Evolutionary conservation across 2,888 invertebrate genomes (phyloP).

Genomic region (Odontocolon sp.): DNA sequence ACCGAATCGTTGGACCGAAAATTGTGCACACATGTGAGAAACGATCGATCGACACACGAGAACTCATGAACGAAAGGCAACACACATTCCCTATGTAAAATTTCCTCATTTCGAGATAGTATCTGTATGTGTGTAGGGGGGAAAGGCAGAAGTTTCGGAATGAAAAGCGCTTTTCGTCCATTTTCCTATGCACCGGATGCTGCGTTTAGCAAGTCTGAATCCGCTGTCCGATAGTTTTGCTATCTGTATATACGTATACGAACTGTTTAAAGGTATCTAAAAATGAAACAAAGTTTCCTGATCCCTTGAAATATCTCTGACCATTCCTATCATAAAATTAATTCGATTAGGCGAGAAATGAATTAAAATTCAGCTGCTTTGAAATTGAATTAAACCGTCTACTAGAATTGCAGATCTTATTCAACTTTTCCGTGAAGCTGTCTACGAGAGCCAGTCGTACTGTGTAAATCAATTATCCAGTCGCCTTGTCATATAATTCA

Average conservation of each 20-base stretch:
- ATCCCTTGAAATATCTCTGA: neutral
- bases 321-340: neutral
- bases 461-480: conserved; percentile 35
- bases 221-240: conserved; percentile 2
- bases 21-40: conserved; percentile 41
- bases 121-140: neutral
- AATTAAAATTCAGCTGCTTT: conserved; percentile 26
- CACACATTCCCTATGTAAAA: conserved; percentile 34
- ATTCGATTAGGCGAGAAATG: conserved; percentile 24
- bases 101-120: conserved; percentile 42
- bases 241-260: conserved; percentile 1
- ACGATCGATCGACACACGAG: conserved; percentile 14
- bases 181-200: conserved; percentile 36
- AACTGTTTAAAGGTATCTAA: neutral
- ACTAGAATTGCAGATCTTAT: neutral
- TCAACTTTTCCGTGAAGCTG: neutral
- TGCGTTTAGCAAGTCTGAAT: conserved; percentile 32
- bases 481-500: conserved; percentile 21
- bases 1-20: conserved; percentile 52
- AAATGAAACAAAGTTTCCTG: no score
- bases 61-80: neutral
- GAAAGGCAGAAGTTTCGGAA: conserved; percentile 7
- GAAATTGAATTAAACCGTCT: conserved; percentile 12
- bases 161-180: conserved; percentile 30
- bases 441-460: conserved; percentile 3